Evolutionary conservation across 2,888 invertebrate species (phyloP).

Genomic region (Cremastinae sp.): DNA sequence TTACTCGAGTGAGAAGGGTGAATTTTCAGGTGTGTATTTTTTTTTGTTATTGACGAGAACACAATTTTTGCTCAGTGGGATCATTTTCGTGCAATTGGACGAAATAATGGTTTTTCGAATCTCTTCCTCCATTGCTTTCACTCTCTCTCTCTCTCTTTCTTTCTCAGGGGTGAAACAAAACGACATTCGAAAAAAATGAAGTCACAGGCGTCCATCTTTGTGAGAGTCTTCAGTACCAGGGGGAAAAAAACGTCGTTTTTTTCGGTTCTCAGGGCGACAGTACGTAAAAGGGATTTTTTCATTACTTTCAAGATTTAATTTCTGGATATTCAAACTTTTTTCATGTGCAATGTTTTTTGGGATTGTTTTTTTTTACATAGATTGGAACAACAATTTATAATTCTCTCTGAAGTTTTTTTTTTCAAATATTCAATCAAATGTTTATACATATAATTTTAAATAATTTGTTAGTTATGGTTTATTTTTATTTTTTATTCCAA

Average conservation of each 20-base stretch:
- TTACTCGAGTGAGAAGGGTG: not conserved
- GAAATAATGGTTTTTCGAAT: slow-evolving; percentile 69
- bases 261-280: slow-evolving; percentile 58
- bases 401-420: slow-evolving; percentile 15
- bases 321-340: slow-evolving; percentile 8
- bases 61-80: slow-evolving; percentile 37
- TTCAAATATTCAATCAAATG: not conserved
- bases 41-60: slow-evolving; percentile 38
- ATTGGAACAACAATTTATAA: slow-evolving; percentile 55
- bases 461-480: too few species aligned
- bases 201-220: slow-evolving; percentile 75
- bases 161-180: slow-evolving; percentile 45
- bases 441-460: too few species aligned
- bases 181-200: slow-evolving; percentile 33
- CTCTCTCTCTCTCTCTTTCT: slow-evolving; percentile 30
- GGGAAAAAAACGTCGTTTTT: slow-evolving; percentile 63
- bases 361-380: slow-evolving; percentile 42
- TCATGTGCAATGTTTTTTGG: not conserved
- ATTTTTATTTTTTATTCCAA: not conserved
- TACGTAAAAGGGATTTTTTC: slow-evolving; percentile 63
- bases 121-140: slow-evolving; percentile 49
- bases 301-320: slow-evolving; percentile 25
- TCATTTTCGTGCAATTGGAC: slow-evolving; percentile 17
- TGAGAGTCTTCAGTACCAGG: slow-evolving; percentile 75
- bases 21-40: slow-evolving; percentile 3